phyloP scores from a whole-genome alignment of 2,888 invertebrate species.

The Athalia circularis region DNA sequence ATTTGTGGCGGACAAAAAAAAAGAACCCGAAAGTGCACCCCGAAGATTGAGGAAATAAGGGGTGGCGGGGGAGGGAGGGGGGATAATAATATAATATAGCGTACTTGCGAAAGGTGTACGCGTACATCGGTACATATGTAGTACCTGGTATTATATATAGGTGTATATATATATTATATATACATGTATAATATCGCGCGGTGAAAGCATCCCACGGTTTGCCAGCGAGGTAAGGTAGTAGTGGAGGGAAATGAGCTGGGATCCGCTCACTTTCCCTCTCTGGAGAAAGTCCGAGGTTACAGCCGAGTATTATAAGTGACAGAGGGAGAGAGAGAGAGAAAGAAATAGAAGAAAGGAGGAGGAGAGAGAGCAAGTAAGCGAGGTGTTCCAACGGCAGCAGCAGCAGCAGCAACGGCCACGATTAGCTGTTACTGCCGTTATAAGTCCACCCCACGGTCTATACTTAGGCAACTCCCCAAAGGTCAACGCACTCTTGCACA shows the following conservation, averaged over 20 bases:
- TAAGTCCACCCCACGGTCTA: slow-evolving; percentile 52
- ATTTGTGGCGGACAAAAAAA: too few species aligned
- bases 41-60: too few species aligned
- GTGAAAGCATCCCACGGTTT: slow-evolving; percentile 47
- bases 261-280: slow-evolving; percentile 72
- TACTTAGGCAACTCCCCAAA: slow-evolving; percentile 59
- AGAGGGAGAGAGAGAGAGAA: too few species aligned
- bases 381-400: neutral
- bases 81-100: too few species aligned
- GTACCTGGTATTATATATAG: too few species aligned
- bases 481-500: slow-evolving; percentile 71
- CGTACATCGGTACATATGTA: too few species aligned
- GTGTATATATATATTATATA: neutral
- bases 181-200: neutral
- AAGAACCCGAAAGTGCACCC: too few species aligned
- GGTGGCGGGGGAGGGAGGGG: too few species aligned
- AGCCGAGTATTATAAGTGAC: too few species aligned
- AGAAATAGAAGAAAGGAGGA: neutral
- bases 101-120: too few species aligned
- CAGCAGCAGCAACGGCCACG: neutral
- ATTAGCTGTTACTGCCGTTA: slow-evolving; percentile 16
- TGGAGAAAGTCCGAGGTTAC: slow-evolving; percentile 68
- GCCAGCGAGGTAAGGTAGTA: slow-evolving; percentile 52
- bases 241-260: slow-evolving; percentile 10
- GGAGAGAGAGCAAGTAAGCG: neutral